Evolutionary conservation across 1,140 invertebrate species (phyloP).

Genomic region (Pogonus chalceus): DNA sequence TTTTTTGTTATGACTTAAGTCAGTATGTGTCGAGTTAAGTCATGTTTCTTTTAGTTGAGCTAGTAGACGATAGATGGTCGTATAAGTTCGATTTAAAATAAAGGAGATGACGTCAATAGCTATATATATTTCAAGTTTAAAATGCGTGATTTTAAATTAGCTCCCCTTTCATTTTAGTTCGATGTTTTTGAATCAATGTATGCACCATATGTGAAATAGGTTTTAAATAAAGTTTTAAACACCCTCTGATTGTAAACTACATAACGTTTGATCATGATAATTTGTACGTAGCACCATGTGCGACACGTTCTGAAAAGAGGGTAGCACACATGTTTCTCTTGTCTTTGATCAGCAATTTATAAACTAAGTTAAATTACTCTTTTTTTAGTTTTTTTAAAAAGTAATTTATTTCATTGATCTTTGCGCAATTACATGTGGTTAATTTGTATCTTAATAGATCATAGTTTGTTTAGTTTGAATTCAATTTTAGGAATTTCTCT

Average conservation of each 20-base stretch:
- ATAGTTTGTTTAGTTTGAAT: not conserved
- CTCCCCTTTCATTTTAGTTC: not conserved
- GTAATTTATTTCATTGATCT: not conserved
- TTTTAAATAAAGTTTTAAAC: constrained; percentile 5
- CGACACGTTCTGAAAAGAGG: not conserved
- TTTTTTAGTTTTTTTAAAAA: not conserved
- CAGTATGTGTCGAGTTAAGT: too few relatives aligned
- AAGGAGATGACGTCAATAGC: too few relatives aligned
- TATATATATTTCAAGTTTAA: too few relatives aligned
- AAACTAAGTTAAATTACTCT: constrained; percentile 5
- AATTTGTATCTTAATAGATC: not conserved
- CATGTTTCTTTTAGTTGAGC: too few relatives aligned
- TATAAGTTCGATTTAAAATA: too few relatives aligned
- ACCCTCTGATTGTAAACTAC: constrained; percentile 2
- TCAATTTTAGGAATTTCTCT: not conserved
- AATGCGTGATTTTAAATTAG: too few relatives aligned
- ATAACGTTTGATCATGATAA: not conserved
- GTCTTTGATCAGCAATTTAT: not conserved
- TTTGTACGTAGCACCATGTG: constrained; percentile 7
- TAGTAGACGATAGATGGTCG: too few relatives aligned
- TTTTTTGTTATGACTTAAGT: too few relatives aligned
- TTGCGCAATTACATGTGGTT: not conserved
- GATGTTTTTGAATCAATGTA: constrained; percentile 1
- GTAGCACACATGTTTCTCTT: constrained; percentile 1
- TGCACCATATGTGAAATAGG: constrained; percentile 2